Evolutionary conservation across 2,797 vertebrate genomes (phyloP).

Genomic region (Crenuchus spilurus): DNA sequence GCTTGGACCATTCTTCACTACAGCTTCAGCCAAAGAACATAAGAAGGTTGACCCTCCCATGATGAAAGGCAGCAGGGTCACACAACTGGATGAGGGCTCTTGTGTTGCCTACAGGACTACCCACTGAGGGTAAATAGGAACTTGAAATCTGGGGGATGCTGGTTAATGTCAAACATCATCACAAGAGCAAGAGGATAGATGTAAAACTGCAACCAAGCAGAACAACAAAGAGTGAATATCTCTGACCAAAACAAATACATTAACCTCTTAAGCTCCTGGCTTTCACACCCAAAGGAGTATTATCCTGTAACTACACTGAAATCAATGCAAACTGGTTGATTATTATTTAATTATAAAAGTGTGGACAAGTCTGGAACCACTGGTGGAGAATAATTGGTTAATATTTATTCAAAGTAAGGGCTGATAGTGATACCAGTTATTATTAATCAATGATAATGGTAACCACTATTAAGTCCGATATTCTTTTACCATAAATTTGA

Average conservation of each 20-base stretch:
- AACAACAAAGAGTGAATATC: not conserved
- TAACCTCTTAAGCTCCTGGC: too few species aligned
- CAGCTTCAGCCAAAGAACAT: slow-evolving; percentile 2
- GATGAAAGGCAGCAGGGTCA: slow-evolving; percentile 60
- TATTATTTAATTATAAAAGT: too few species aligned
- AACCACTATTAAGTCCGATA: too few species aligned
- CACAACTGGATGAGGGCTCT: not conserved
- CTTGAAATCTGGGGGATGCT: not conserved
- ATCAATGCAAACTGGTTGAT: too few species aligned
- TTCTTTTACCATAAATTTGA: too few species aligned
- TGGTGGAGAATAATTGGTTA: too few species aligned
- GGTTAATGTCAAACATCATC: not conserved
- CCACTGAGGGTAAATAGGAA: not conserved
- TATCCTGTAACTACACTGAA: too few species aligned
- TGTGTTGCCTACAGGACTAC: not conserved
- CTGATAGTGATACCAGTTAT: too few species aligned
- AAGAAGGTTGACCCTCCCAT: slow-evolving; percentile 16
- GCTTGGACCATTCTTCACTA: slow-evolving; percentile 51
- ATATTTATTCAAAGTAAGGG: too few species aligned
- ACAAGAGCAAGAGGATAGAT: not conserved
- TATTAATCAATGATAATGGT: too few species aligned
- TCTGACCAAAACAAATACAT: not conserved
- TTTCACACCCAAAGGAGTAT: too few species aligned
- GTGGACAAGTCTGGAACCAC: too few species aligned
- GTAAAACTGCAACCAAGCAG: not conserved